phyloP scores from a whole-genome alignment of 2,113 vertebrate genomes.

The Orthonyx spaldingii region DNA sequence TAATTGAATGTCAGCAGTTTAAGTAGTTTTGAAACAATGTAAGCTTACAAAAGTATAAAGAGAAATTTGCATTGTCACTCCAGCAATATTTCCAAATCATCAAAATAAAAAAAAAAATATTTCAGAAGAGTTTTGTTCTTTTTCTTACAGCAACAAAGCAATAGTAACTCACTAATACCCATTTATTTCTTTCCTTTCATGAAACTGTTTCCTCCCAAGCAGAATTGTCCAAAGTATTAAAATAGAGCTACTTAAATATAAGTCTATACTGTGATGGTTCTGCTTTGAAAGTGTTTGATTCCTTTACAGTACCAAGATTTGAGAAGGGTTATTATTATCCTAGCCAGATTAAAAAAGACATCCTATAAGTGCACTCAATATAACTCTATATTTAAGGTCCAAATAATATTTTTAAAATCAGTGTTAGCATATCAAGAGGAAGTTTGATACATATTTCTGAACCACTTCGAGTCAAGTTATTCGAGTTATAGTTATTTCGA shows the following conservation, averaged over 20 bases:
- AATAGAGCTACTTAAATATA: background rate
- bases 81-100: background rate
- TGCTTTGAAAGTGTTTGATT: background rate
- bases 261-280: background rate
- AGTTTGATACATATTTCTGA: background rate
- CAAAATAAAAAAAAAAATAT: background rate
- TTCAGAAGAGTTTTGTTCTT: background rate
- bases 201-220: background rate
- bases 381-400: background rate
- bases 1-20: background rate
- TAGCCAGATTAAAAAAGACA: background rate
- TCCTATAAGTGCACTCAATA: background rate
- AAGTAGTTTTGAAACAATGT: background rate
- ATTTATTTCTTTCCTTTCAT: background rate
- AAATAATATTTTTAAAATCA: background rate
- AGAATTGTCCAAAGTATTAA: background rate
- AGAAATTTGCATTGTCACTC: background rate
- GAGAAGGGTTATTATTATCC: background rate
- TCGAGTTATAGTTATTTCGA: too few species aligned
- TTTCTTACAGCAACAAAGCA: background rate
- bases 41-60: background rate
- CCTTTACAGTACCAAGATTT: background rate
- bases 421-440: background rate
- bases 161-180: accelerated
- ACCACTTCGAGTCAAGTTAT: too few species aligned